These are phyloP conservation scores for Bombus polaris DNA, from an alignment of 1,140 invertebrate species.

Conservation along the genomic window DNA sequence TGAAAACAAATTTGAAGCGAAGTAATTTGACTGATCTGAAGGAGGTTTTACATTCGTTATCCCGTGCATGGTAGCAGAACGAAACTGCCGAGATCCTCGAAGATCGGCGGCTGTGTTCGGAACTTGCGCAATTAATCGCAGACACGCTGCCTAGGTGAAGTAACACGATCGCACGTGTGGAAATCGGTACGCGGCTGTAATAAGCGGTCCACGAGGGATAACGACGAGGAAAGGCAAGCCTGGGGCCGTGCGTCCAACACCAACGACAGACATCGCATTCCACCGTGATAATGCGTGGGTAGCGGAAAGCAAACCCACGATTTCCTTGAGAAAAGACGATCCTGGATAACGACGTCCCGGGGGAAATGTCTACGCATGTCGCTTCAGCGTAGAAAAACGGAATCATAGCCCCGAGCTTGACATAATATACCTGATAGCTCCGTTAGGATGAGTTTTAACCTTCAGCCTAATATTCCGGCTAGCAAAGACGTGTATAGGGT, in stretches of 20 bases:
- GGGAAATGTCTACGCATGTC: conserved; percentile 13
- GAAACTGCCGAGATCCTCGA: conserved; percentile 20
- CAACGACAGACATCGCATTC: conserved; percentile 31
- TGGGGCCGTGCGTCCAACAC: not conserved
- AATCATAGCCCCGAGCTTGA: not conserved
- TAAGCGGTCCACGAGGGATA: conserved; percentile 16
- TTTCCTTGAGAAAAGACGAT: conserved; percentile 42
- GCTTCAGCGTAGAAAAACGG: not conserved
- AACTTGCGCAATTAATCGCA: conserved; percentile 55
- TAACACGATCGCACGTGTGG: conserved; percentile 52
- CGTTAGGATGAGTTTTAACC: not conserved
- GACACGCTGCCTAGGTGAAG: conserved; percentile 16
- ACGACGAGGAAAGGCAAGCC: not conserved
- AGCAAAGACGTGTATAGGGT: not conserved
- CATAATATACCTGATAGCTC: not conserved
- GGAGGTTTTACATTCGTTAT: too few relatives aligned
- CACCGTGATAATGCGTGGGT: conserved; percentile 51
- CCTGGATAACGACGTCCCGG: conserved; percentile 24
- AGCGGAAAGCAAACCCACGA: conserved; percentile 47
- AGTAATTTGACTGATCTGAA: too few relatives aligned
- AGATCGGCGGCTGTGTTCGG: conserved; percentile 29
- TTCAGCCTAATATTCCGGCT: not conserved
- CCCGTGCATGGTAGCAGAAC: too few relatives aligned
- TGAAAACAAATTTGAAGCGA: too few relatives aligned
- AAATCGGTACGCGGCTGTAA: conserved; percentile 44